These are phyloP conservation scores for Xylocopa sonorina DNA, from an alignment of 1,140 invertebrate genomes.

Conservation along the genomic window DNA sequence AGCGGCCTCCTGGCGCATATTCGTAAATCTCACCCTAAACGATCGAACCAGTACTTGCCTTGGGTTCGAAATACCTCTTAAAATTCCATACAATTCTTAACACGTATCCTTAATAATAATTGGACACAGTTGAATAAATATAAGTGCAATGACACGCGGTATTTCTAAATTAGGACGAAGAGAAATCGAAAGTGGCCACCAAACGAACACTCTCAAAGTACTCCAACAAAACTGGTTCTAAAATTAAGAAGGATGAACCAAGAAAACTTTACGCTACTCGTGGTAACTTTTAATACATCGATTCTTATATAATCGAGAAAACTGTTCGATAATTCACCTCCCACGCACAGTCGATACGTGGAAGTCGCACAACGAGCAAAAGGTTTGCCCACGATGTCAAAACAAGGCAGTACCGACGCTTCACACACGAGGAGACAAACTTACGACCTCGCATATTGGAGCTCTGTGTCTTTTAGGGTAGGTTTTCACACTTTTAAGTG, in stretches of 20 bases:
- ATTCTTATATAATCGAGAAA: neutral
- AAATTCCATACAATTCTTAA: neutral
- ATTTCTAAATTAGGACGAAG: slow-evolving; percentile 16
- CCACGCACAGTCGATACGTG: slow-evolving; percentile 57
- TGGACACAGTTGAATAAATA: too few species aligned
- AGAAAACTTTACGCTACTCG: slow-evolving; percentile 55
- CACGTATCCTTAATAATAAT: too few species aligned
- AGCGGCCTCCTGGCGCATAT: slow-evolving; percentile 47
- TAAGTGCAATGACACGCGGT: too few species aligned
- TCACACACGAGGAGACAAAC: slow-evolving; percentile 48
- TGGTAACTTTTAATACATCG: slow-evolving; percentile 28
- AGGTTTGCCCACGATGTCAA: slow-evolving; percentile 58
- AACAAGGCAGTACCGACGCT: slow-evolving; percentile 55
- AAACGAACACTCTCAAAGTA: slow-evolving; percentile 4
- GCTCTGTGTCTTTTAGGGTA: slow-evolving; percentile 60
- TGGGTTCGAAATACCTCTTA: slow-evolving; percentile 28
- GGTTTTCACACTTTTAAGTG: too few species aligned
- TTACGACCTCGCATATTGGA: slow-evolving; percentile 53
- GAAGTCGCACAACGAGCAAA: slow-evolving; percentile 55
- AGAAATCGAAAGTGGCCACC: neutral
- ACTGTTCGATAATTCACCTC: neutral
- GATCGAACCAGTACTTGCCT: slow-evolving; percentile 6
- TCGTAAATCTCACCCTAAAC: slow-evolving; percentile 47
- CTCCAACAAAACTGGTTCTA: neutral
- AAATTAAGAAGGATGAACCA: slow-evolving; percentile 11